phyloP scores from a whole-genome alignment of 2,888 invertebrate species.

The Drosophila flavopinicola region DNA sequence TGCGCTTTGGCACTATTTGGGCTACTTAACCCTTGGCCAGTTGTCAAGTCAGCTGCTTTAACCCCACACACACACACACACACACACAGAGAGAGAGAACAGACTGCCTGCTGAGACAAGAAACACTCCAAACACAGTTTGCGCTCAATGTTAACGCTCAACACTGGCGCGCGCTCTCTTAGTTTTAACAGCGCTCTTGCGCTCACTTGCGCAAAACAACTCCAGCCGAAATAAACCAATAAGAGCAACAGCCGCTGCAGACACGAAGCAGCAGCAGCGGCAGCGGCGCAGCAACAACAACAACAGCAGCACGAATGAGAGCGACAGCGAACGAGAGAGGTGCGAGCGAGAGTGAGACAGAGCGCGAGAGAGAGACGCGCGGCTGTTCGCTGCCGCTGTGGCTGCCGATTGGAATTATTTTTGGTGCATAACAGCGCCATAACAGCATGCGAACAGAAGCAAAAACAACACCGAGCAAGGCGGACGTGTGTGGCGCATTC shows the following conservation, averaged over 20 bases:
- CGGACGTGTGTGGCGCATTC: conserved; percentile 61
- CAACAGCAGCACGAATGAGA: too few relatives aligned
- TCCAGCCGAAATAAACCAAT: conserved; percentile 63
- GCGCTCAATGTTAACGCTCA: conserved; percentile 26
- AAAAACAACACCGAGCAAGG: conserved; percentile 62
- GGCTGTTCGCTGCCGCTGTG: conserved; percentile 15
- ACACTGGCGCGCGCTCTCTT: conserved; percentile 20
- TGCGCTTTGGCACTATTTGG: conserved; percentile 8
- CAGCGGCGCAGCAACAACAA: conserved; percentile 10
- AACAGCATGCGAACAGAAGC: conserved; percentile 58
- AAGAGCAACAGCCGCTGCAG: conserved; percentile 47
- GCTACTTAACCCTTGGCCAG: conserved; percentile 27
- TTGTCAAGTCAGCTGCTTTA: conserved; percentile 21
- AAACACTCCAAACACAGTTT: conserved; percentile 27
- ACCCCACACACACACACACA: conserved; percentile 9
- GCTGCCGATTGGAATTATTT: conserved; percentile 57
- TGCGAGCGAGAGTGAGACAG: conserved; percentile 11
- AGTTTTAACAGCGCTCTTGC: conserved; percentile 11
- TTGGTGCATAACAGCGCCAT: conserved; percentile 58
- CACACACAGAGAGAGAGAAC: background rate
- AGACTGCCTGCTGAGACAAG: background rate
- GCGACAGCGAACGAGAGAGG: conserved; percentile 28
- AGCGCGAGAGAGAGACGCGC: conserved; percentile 19
- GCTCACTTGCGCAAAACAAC: conserved; percentile 23
- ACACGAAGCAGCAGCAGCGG: conserved; percentile 9